A percentile compares a stretch with the other conserved stretches of the same genome.
phyloP scores from a whole-genome alignment of 2,113 vertebrate genomes.

The Aptenodytes forsteri region DNA sequence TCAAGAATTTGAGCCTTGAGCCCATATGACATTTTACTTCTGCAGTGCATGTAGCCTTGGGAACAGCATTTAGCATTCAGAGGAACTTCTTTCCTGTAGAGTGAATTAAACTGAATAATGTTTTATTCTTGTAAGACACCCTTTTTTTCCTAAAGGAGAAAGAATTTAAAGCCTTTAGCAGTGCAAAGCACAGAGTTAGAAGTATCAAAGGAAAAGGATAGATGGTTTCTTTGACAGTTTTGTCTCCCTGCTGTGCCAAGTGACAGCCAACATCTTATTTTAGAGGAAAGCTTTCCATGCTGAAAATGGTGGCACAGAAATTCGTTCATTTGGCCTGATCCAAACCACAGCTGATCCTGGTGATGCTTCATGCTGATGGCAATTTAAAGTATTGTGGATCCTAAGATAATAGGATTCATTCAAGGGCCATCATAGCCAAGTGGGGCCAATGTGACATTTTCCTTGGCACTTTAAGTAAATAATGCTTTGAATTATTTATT shows the following conservation, averaged over 20 bases:
- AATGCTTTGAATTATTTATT: not conserved
- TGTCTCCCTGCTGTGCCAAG: constrained; percentile 22
- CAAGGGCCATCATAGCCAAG: not conserved
- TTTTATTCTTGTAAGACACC: constrained; percentile 25
- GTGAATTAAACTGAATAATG: not conserved
- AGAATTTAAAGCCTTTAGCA: constrained; percentile 18
- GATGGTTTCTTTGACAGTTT: constrained; percentile 30
- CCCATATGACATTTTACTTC: not conserved
- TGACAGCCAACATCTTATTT: constrained; percentile 33
- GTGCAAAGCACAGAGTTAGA: not conserved
- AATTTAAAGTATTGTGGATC: not conserved
- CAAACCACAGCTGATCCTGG: not conserved
- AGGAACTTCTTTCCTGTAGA: not conserved
- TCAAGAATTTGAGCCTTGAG: not conserved
- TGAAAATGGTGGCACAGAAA: not conserved
- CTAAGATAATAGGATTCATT: not conserved
- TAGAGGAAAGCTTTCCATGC: not conserved
- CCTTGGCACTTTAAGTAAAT: not conserved
- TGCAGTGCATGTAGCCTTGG: not conserved
- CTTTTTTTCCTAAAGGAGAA: not conserved
- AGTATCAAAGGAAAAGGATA: constrained; percentile 34
- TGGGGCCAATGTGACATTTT: not conserved
- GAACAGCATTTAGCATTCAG: not conserved
- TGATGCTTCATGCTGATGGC: not conserved
- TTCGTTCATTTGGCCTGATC: not conserved